phyloP scores from a whole-genome alignment of 1,140 invertebrate species.

The Adoxophyes honmai region DNA sequence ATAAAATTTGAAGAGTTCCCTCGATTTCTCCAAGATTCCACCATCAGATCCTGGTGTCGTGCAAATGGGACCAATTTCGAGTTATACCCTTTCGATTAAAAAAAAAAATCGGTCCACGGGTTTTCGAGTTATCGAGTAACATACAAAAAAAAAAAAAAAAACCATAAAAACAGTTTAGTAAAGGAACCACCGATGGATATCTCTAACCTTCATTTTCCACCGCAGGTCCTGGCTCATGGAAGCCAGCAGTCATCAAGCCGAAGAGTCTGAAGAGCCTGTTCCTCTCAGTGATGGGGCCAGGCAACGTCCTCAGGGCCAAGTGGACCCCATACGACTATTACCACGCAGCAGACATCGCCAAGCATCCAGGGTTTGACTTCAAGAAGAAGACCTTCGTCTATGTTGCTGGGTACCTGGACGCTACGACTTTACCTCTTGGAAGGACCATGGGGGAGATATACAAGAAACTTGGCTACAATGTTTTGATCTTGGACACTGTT shows the following conservation, averaged over 20 bases:
- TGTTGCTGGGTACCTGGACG: slow-evolving; percentile 48
- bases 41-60: too few relatives aligned
- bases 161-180: too few relatives aligned
- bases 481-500: slow-evolving; percentile 44
- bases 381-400: slow-evolving; percentile 44
- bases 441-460: slow-evolving; percentile 26
- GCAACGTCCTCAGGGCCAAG: background rate
- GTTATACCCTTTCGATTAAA: too few relatives aligned
- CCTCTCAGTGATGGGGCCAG: background rate
- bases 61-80: too few relatives aligned
- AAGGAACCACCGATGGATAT: too few relatives aligned
- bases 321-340: slow-evolving; percentile 40
- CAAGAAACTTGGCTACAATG: slow-evolving; percentile 43
- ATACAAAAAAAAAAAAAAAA: too few relatives aligned
- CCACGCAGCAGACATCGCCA: slow-evolving; percentile 44
- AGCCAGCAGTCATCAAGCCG: background rate
- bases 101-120: too few relatives aligned
- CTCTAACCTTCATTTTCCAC: background rate
- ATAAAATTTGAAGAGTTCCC: too few relatives aligned
- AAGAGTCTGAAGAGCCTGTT: background rate
- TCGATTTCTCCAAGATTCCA: too few relatives aligned
- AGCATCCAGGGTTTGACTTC: slow-evolving; percentile 45
- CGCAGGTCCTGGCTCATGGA: background rate
- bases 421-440: slow-evolving; percentile 35
- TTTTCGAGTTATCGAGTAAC: too few relatives aligned